phyloP scores from a whole-genome alignment of 2,113 vertebrate species.

The Origma solitaria region DNA sequence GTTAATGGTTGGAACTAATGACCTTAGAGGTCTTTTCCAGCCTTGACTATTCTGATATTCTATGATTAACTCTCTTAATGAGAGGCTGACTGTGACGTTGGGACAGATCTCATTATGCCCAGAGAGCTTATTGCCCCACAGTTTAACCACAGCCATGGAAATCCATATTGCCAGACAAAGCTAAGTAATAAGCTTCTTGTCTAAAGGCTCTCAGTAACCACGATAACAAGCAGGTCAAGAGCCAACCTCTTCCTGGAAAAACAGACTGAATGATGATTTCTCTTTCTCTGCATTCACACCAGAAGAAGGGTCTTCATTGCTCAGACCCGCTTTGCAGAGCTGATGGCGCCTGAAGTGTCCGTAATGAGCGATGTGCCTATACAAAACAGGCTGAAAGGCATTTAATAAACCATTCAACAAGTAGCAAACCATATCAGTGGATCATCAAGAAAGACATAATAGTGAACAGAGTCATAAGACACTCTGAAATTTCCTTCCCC shows the following conservation, averaged over 20 bases:
- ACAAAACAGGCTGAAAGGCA: neutral
- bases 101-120: neutral
- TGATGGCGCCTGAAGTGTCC: neutral
- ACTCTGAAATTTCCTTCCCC: neutral
- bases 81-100: neutral
- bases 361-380: neutral
- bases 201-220: neutral
- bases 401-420: conserved; percentile 17
- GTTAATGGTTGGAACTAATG: neutral
- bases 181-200: neutral
- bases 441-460: neutral
- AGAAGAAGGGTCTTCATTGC: neutral
- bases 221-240: neutral
- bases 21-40: neutral
- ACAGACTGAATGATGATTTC: neutral
- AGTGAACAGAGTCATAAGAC: neutral
- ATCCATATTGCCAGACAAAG: neutral
- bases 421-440: neutral
- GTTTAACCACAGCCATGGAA: neutral
- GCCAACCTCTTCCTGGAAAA: neutral
- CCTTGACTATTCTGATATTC: neutral
- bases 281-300: neutral
- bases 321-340: neutral
- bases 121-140: neutral
- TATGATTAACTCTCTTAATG: neutral